Percentiles rank a stretch among this genome's conserved stretches.
phyloP scores from a whole-genome alignment of 2,888 invertebrate species.

The Dryococelus australis region DNA sequence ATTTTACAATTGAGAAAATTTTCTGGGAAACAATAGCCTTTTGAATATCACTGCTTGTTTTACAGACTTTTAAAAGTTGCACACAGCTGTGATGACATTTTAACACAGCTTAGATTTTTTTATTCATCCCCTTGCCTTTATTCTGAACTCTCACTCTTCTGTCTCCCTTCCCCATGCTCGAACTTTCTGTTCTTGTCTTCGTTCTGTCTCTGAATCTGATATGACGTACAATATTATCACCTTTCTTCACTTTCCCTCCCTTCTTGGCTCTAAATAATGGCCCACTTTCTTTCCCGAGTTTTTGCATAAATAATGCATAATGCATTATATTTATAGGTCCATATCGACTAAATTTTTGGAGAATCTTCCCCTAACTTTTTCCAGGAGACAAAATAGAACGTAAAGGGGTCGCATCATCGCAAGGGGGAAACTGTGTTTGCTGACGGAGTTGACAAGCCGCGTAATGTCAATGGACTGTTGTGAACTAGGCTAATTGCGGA shows the following conservation, averaged over 20 bases:
- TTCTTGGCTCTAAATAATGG: background rate
- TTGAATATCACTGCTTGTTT: too few species aligned
- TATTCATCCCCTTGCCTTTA: background rate
- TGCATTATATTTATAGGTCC: conserved; percentile 25
- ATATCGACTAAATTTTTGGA: background rate
- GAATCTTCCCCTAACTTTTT: background rate
- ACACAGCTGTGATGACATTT: too few species aligned
- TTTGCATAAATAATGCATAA: conserved; percentile 18
- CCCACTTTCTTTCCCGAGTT: background rate
- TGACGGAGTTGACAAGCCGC: too few species aligned
- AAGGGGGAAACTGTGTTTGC: background rate
- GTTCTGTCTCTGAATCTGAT: background rate
- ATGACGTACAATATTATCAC: conserved; percentile 17
- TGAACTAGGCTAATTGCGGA: too few species aligned
- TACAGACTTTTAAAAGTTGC: too few species aligned
- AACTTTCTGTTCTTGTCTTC: background rate
- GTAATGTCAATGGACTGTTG: too few species aligned
- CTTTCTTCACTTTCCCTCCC: background rate
- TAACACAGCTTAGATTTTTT: too few species aligned
- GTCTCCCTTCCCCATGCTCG: background rate
- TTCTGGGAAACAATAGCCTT: too few species aligned
- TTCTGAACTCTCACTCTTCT: background rate
- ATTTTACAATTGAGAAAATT: too few species aligned
- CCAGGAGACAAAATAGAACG: background rate
- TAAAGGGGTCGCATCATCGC: background rate